Evolutionary conservation across 2,113 vertebrate species (phyloP), one percentile per base, ranked within the genome.

Genomic region (Indri indri): DNA sequence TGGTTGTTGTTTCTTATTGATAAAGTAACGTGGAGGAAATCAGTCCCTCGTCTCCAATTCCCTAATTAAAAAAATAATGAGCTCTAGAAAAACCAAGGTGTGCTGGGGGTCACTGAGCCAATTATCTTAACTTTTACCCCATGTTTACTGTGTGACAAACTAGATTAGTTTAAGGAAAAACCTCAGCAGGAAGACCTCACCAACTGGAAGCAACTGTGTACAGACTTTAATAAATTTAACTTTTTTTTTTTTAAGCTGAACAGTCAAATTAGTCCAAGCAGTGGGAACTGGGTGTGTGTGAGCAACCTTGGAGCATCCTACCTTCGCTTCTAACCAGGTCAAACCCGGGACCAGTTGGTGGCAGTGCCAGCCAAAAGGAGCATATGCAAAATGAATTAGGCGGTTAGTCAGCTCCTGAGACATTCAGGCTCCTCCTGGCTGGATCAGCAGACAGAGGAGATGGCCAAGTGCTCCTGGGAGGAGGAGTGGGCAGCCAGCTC

Each of bases 381-480:
- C 96, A 96, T 77, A 94, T 90, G 96, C 83, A 85, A 80, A 83
- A 54, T 68, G 96, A 66, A 81, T 88, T 27, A 93, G 97, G 90
- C 8, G 47, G 90, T 92, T 89, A 65, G 85, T 93, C 95, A 77
- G 90, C 87, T 71, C 83, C 80, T 42, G n/a, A 84, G 95, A 91
- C 0, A 1, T 30, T 11, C 87, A 32, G 80, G 94, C n/a, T 87
- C 68, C 84, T 96, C 95, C 96, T 76, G 94, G 54, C 88, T 88
- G 90, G 54, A 16, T 70, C 17, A 0, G 30, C 95, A 66, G 83
- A 84, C 96, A 88, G 94, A 57, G 84, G 83, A 84, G 74, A 54
- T 6, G 17, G 97, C 97, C 96, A 96, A 90, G 88, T 84, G 8
- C 45, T n/a, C 88, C 95, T 4, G 70, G 57, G 96, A 91, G 1